Base-by-base conservation (phyloP, 2,888 invertebrate genomes). In the Cryptosula pallasiana region DNA sequence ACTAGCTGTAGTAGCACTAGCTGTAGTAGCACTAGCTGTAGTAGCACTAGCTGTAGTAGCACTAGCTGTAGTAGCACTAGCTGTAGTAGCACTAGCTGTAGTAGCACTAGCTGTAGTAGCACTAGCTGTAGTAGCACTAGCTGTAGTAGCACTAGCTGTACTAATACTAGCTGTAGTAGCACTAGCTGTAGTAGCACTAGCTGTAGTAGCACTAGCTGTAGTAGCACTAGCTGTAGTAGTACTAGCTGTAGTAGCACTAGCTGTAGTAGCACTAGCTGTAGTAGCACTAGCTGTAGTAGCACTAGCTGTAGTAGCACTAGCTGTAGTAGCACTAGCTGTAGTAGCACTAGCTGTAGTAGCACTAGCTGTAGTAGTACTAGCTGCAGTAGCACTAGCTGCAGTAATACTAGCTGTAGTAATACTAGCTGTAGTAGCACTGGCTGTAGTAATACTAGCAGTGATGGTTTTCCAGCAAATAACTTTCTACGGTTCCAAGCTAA, bases 401-500 rank as follows among this genome's bases (percentile, higher is more conserved):
- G 45, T 45, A 20, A 20, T 20, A 13, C 45, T 45, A 13, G 45
- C 45, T 45, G 45, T 20, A 5, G 45, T 45, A 20, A 20, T 20
- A 13, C 45, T 45, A 13, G 45, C 45, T 45, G 45, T 20, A 5
- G 45, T 45, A 20, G 45, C 45, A 13, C 45, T 45, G 5, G 45
- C 45, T 45, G 45, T 20, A 5, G 45, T 45, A 20, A 20, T 20
- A 13, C 45, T 45, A 13, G 45, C 45, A 13, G 45, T 20, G 5
- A 20, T 45, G 45, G 45, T 71, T 69, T 75, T 78, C 23, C 77
- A 87, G 83, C 89, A 90, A 83, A 88, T 90, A 0, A 88, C 90
- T 45, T 86, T 97, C 57, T 97, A 91, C 82, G 94, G 94, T 0
- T 94, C 95, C 0, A 88, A 87, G 0, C 79, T 93, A 54, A 93